A percentile compares a stretch with the other conserved stretches of the same genome.
phyloP scores from a whole-genome alignment of 2,888 invertebrate species.

The Antitype chi region DNA sequence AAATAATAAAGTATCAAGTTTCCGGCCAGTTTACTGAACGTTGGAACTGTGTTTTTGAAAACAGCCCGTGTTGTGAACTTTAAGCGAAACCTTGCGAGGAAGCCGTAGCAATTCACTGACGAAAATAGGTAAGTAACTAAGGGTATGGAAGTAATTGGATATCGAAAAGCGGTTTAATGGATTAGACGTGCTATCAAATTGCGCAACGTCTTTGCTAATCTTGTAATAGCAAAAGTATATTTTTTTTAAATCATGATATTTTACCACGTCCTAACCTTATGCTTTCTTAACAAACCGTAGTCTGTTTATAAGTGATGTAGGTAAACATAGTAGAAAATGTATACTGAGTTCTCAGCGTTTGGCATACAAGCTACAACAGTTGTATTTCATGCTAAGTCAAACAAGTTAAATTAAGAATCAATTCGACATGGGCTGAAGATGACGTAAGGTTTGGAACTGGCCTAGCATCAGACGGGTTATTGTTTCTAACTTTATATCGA shows the following conservation, averaged over 20 bases:
- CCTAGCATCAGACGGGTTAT: constrained; percentile 70
- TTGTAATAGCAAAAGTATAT: constrained; percentile 23
- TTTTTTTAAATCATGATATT: background rate
- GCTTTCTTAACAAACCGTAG: background rate
- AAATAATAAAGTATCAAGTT: constrained; percentile 55
- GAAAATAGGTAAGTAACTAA: constrained; percentile 79
- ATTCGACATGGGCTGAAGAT: constrained; percentile 78
- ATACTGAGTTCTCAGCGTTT: constrained; percentile 20
- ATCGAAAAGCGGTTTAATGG: constrained; percentile 63
- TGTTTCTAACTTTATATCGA: constrained; percentile 68
- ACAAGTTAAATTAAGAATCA: constrained; percentile 80
- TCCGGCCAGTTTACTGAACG: constrained; percentile 45
- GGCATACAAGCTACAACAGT: constrained; percentile 48
- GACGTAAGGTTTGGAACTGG: constrained; percentile 76
- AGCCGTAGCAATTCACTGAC: constrained; percentile 72
- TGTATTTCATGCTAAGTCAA: constrained; percentile 69
- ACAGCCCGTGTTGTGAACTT: constrained; percentile 70
- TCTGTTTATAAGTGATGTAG: background rate
- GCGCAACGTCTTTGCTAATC: constrained; percentile 49
- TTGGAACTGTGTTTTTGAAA: constrained; percentile 67
- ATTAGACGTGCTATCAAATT: constrained; percentile 58
- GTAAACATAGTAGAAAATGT: constrained; percentile 14
- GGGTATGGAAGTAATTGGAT: constrained; percentile 77
- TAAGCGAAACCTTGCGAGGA: constrained; percentile 77
- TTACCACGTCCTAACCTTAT: background rate